A percentile compares a stretch with the other conserved stretches of the same genome.
phyloP scores from a whole-genome alignment of 2,113 vertebrate genomes.

The Nannospalax galili region DNA sequence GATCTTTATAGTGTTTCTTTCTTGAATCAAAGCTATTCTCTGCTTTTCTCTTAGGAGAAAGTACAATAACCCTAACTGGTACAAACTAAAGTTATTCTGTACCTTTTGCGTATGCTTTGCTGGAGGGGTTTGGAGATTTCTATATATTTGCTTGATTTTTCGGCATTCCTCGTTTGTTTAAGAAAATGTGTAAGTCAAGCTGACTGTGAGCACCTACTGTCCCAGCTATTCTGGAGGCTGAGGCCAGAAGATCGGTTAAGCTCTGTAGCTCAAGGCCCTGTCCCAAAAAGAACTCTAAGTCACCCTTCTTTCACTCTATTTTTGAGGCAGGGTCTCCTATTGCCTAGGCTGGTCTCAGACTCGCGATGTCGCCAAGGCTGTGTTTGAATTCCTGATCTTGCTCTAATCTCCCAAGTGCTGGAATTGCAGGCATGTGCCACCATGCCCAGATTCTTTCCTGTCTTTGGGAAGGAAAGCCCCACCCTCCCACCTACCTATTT shows the following conservation, averaged over 20 bases:
- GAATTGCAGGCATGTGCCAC: background rate
- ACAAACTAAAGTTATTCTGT: background rate
- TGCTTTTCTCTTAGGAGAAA: background rate
- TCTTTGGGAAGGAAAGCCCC: background rate
- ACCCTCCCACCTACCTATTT: fast-evolving
- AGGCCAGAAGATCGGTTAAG: background rate
- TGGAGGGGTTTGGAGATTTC: background rate
- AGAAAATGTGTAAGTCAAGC: background rate
- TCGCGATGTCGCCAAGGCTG: background rate
- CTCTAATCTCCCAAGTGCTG: background rate
- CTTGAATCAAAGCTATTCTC: background rate
- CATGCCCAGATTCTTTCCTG: background rate
- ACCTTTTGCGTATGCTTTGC: background rate
- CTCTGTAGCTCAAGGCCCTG: background rate
- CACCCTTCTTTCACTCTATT: background rate
- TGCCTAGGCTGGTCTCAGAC: background rate
- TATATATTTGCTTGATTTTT: background rate
- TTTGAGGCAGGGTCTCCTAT: background rate
- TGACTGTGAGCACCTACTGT: no score
- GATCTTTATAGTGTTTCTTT: background rate
- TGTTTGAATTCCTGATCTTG: background rate
- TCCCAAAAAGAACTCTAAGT: background rate
- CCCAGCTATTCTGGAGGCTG: background rate
- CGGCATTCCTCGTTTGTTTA: background rate
- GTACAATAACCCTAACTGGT: background rate